Percentiles rank a stretch among this genome's conserved stretches.
Evolutionary conservation across 1,140 invertebrate genomes (phyloP).

Genomic region (Metopolophium dirhodum): DNA sequence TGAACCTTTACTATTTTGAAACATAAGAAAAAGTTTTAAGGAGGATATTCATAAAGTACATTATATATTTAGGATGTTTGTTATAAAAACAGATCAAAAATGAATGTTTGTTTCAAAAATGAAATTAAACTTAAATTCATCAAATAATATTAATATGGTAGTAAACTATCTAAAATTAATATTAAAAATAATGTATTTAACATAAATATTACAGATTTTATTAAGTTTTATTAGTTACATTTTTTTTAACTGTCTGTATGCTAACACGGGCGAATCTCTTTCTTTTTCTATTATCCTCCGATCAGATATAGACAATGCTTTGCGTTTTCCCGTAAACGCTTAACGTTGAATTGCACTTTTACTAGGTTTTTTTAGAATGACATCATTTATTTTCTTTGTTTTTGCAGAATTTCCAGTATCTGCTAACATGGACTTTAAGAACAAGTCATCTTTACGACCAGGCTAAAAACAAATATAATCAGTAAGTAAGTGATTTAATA

Average conservation of each 20-base stretch:
- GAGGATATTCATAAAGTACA: not conserved
- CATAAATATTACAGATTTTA: not conserved
- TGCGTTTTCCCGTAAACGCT: slow-evolving; percentile 33
- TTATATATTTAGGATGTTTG: not conserved
- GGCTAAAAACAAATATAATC: slow-evolving; percentile 63
- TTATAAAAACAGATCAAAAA: not conserved
- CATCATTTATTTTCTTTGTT: slow-evolving; percentile 42
- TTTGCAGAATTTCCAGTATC: slow-evolving; percentile 11
- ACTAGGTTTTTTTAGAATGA: slow-evolving; percentile 43
- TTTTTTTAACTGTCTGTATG: slow-evolving; percentile 51
- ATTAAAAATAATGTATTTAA: not conserved
- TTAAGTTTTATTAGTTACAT: slow-evolving; percentile 25
- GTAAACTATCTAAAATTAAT: not conserved
- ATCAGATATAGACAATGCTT: slow-evolving; percentile 42
- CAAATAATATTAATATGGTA: too few relatives aligned
- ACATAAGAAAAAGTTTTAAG: not conserved
- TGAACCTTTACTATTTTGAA: not conserved
- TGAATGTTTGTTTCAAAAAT: not conserved
- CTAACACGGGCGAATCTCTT: slow-evolving; percentile 40
- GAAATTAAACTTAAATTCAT: not conserved
- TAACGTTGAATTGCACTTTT: slow-evolving; percentile 20
- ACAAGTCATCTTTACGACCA: slow-evolving; percentile 66
- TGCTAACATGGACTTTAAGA: slow-evolving; percentile 64
- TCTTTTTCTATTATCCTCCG: slow-evolving; percentile 50
- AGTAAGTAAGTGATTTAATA: not conserved